Percentiles rank a stretch among this genome's conserved stretches.
phyloP scores from a whole-genome alignment of 2,113 vertebrate species.

The Thunnus thynnus region DNA sequence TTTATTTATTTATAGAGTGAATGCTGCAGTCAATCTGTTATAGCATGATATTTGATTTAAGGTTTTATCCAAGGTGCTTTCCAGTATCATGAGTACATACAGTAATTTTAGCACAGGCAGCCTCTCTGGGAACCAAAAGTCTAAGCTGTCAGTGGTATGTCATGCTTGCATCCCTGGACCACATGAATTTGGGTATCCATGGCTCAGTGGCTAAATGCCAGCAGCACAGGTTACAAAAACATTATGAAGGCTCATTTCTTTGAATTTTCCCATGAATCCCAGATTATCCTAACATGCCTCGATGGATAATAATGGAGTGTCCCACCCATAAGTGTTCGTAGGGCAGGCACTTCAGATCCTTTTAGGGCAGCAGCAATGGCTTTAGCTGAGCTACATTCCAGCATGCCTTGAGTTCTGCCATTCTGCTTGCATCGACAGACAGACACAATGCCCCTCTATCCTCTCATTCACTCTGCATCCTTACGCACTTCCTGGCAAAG shows the following conservation, averaged over 20 bases:
- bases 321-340: conserved; percentile 51
- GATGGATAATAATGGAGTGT: conserved; percentile 36
- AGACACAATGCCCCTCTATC: conserved; percentile 66
- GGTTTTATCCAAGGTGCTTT: not conserved
- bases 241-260: conserved; percentile 11
- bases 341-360: conserved; percentile 58
- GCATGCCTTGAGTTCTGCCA: conserved; percentile 45
- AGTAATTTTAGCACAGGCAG: not conserved
- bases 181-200: conserved; percentile 30
- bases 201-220: conserved; percentile 11
- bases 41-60: not conserved
- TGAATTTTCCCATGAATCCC: conserved; percentile 46
- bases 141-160: conserved; percentile 9
- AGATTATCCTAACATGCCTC: conserved; percentile 41
- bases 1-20: not conserved
- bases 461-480: conserved; percentile 66
- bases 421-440: conserved; percentile 55
- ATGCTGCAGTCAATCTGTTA: not conserved
- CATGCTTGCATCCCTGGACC: not conserved
- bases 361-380: conserved; percentile 60
- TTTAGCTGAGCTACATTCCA: conserved; percentile 36
- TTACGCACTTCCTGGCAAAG: conserved; percentile 54
- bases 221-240: conserved; percentile 38
- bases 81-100: not conserved
- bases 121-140: conserved; percentile 10